Evolutionary conservation across 2,888 invertebrate species (phyloP), one percentile per base, ranked within the genome.

Genomic region (Panopea generosa): DNA sequence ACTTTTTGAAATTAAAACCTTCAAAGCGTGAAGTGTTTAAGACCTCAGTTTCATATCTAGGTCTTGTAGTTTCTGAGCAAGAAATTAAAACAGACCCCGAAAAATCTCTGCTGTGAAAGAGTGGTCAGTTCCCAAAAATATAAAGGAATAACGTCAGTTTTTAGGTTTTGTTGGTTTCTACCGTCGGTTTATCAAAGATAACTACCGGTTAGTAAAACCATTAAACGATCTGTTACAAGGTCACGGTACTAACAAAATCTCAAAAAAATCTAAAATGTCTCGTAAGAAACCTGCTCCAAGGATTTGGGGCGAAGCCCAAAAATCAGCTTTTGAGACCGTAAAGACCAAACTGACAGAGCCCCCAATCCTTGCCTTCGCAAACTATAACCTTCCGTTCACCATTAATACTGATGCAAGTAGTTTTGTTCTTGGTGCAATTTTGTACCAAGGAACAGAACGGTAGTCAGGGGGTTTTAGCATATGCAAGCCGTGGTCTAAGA

Each of bases 321-420:
- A 70, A 18, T 9, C 33, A 22, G 77, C 73, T 29, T 70, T 77
- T 57, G 53, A 56, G 11, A 52, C 18, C 1, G 14, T 79, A 1
- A 68, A 55, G 27, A 24, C 40, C n/a, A n/a, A 18, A 4, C 47
- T 71, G 14, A 71, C 53, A 16, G 16, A 16, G 18, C 22, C 82
- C 2, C 69, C 82, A 6, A 33, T 76, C 4, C 69, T 82, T 4
- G 61, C 61, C n/a, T 76, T 52, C 49, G 69, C n/a, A n/a, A n/a
- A n/a, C n/a, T n/a, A n/a, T n/a, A n/a, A n/a, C n/a, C 72, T 53
- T 4, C 67, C 76, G n/a, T 82, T 77, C 55, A 60, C 55, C 4
- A n/a, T 82, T 4, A 57, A 73, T 43, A 68, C 62, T 9, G 79
- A 82, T 52, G 52, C 52, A 4, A 3, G 6, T 20, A 24, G 3